These are phyloP conservation scores for Neosilurus hyrtlii DNA, from an alignment of 2,797 vertebrate species.

Conservation along the genomic window DNA sequence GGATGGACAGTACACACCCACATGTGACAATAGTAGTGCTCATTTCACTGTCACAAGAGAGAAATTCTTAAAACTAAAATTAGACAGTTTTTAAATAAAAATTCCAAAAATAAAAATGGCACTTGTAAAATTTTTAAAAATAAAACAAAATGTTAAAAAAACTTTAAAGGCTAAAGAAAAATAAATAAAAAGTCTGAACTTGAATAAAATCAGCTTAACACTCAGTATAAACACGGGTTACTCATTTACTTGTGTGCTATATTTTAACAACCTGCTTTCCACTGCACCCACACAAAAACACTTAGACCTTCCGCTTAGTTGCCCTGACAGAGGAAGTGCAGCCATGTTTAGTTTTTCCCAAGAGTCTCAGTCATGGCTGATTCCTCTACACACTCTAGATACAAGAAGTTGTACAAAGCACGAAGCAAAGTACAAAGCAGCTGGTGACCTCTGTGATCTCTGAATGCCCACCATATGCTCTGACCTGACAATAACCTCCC, in stretches of 20 bases:
- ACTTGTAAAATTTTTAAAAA: too few species aligned
- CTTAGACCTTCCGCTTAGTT: neutral
- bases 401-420: neutral
- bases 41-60: neutral
- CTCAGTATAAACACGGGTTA: too few species aligned
- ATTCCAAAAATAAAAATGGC: too few species aligned
- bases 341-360: constrained; percentile 20
- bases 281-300: neutral
- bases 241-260: neutral
- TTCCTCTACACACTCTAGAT: neutral
- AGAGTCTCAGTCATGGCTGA: neutral
- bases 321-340: constrained; percentile 17
- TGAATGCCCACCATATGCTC: constrained; percentile 6
- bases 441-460: constrained; percentile 27
- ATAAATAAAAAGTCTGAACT: too few species aligned
- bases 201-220: too few species aligned
- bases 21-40: neutral
- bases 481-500: constrained; percentile 30
- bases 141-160: too few species aligned
- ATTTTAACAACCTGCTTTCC: neutral
- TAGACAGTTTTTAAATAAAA: too few species aligned
- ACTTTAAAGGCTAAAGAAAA: too few species aligned
- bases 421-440: neutral
- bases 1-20: neutral
- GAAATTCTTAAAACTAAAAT: neutral